Conservation (phyloP, 1,140 invertebrate genomes). For the Orussus abietinus region DNA sequence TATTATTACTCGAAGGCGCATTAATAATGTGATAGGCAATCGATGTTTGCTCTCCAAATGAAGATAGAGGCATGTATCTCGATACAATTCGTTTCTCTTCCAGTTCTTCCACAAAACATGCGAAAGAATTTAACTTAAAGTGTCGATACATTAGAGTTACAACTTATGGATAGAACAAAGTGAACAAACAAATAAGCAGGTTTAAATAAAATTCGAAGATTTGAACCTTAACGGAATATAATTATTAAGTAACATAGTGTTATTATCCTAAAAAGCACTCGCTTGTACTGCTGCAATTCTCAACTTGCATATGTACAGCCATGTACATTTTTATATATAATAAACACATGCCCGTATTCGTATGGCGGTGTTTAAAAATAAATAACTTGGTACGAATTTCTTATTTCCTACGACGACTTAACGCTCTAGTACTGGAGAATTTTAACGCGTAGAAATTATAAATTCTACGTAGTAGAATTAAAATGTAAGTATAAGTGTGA, state of each 20-base stretch:
- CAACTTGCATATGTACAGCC: conserved; percentile 43
- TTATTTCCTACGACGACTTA: too few species aligned
- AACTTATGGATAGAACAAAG: conserved; percentile 30
- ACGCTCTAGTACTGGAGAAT: too few species aligned
- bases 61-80: too few species aligned
- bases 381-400: too few species aligned
- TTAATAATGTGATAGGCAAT: too few species aligned
- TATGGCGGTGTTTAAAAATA: conserved; percentile 23
- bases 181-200: conserved; percentile 28
- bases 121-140: conserved; percentile 24
- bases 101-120: conserved; percentile 28
- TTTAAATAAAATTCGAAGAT: conserved; percentile 29
- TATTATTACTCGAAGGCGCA: too few species aligned
- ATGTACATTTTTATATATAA: conserved; percentile 48
- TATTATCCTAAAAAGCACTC: conserved; percentile 42
- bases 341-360: conserved; percentile 23
- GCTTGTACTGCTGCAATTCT: conserved; percentile 46
- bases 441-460: too few species aligned
- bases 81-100: conserved; percentile 16
- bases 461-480: too few species aligned
- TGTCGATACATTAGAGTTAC: conserved; percentile 25
- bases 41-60: too few species aligned
- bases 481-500: too few species aligned
- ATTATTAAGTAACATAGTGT: conserved; percentile 36
- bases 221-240: conserved; percentile 33